Conservation (phyloP, 2,797 vertebrate genomes). For the Sebastes flavidus region DNA sequence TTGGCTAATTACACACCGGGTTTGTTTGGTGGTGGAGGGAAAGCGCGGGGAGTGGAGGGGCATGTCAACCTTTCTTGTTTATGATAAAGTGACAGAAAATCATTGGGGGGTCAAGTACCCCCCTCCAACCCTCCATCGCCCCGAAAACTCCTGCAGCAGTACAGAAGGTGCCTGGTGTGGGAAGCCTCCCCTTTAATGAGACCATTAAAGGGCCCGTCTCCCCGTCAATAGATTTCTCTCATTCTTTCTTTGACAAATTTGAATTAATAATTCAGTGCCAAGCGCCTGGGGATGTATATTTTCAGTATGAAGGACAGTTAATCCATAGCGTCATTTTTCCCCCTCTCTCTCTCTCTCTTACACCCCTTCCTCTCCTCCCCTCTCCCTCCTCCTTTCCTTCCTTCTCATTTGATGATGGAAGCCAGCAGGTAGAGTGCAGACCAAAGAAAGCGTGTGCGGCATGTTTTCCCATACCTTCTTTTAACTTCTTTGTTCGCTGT, state of each 20-base stretch:
- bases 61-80: constrained; percentile 82
- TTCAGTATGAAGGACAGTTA: constrained; percentile 89
- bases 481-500: constrained; percentile 51
- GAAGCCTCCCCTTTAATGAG: constrained; percentile 85
- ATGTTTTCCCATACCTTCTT: constrained; percentile 27
- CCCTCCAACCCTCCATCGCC: constrained; percentile 64
- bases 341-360: constrained; percentile 33
- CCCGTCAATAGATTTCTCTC: constrained; percentile 85
- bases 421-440: constrained; percentile 71
- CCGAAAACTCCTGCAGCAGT: constrained; percentile 80
- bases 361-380: constrained; percentile 43
- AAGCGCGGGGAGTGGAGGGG: constrained; percentile 48
- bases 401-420: constrained; percentile 67
- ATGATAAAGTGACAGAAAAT: constrained; percentile 87
- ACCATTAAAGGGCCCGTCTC: constrained; percentile 85
- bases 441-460: constrained; percentile 63
- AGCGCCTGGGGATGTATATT: constrained; percentile 86
- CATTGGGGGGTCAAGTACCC: constrained; percentile 83
- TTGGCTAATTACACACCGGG: constrained; percentile 80
- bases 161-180: constrained; percentile 74
- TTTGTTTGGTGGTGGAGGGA: constrained; percentile 63
- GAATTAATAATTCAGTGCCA: constrained; percentile 90
- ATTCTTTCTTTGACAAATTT: constrained; percentile 85
- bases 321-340: constrained; percentile 83
- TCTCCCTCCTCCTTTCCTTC: constrained; percentile 37